Evolutionary conservation across 2,888 invertebrate genomes (phyloP), one percentile per base, ranked within the genome.

Genomic region (Leptopilina syphax): DNA sequence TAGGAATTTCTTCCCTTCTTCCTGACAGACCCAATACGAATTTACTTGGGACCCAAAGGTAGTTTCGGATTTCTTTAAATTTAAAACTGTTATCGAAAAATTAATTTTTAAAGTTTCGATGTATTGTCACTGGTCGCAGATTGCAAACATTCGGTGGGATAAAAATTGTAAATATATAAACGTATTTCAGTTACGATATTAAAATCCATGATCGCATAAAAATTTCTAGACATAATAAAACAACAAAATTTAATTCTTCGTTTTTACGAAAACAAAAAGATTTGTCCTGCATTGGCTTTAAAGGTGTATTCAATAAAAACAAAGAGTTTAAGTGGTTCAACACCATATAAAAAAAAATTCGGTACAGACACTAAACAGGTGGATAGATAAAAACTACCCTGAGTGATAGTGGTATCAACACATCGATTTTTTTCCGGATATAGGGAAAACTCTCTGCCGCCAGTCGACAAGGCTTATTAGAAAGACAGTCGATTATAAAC

Each of bases 361-460:
- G 4, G 9, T 67, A 3, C 81, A 81, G 24, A 66, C 81, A 3
- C 67, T 81, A 9, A 81, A 79, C 41, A 24, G 78, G 18, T 81
- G 79, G 81, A 81, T 81, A 24, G 81, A 81, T 81, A 24, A 81
- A 79, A 66, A 27, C 7, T 2, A 50, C 41, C 0, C 41, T 81
- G 6, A 1, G 24, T 10, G 44, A 24, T 12, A 77, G 77, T 67
- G 77, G 76, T 1, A 63, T 81, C 47, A 63, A 81, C 41, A 67
- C 77, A 1, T 12, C 65, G 10, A 77, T 77, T 24, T 79, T 24
- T 79, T 79, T 0, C 68, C 5, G 77, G 76, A 3, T 68, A 77
- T 50, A 67, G 80, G 80, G 9, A 66, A 78, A 41, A 78, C 80
- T 3, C 0, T 80, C 82, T 0, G 77, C 80, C 10, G 82, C 78